Conservation (phyloP, 2,888 invertebrate genomes). For the Patella caerulea region DNA sequence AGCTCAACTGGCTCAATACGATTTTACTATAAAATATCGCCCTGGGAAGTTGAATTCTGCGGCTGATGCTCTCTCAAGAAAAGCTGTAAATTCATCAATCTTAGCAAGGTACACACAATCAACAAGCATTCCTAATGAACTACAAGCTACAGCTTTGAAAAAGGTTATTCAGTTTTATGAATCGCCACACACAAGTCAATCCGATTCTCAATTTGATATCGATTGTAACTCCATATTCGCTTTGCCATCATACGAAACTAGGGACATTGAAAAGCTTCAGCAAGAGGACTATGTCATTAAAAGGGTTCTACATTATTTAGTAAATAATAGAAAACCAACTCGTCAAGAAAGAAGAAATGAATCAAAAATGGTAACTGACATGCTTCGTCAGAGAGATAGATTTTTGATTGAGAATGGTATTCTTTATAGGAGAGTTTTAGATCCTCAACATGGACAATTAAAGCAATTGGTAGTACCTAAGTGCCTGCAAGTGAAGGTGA, state of each 20-base stretch:
- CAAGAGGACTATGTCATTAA: not conserved
- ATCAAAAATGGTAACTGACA: not conserved
- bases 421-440: not conserved
- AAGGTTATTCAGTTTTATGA: not conserved
- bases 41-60: slow-evolving; percentile 25
- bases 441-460: not conserved
- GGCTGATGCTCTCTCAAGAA: slow-evolving; percentile 31
- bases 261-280: slow-evolving; percentile 11
- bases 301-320: not conserved
- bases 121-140: slow-evolving; percentile 13
- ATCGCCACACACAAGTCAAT: not conserved
- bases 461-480: slow-evolving; percentile 21
- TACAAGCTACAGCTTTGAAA: slow-evolving; percentile 8
- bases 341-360: not conserved
- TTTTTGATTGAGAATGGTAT: not conserved
- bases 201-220: not conserved
- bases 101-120: not conserved
- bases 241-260: slow-evolving; percentile 1
- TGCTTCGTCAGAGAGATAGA: slow-evolving; percentile 16
- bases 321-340: not conserved
- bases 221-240: not conserved
- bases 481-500: not conserved
- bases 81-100: slow-evolving; percentile 1
- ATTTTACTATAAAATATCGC: slow-evolving; percentile 28
- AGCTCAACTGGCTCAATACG: slow-evolving; percentile 27